Conservation (phyloP, 2,797 vertebrate species). For the Channa striata region DNA sequence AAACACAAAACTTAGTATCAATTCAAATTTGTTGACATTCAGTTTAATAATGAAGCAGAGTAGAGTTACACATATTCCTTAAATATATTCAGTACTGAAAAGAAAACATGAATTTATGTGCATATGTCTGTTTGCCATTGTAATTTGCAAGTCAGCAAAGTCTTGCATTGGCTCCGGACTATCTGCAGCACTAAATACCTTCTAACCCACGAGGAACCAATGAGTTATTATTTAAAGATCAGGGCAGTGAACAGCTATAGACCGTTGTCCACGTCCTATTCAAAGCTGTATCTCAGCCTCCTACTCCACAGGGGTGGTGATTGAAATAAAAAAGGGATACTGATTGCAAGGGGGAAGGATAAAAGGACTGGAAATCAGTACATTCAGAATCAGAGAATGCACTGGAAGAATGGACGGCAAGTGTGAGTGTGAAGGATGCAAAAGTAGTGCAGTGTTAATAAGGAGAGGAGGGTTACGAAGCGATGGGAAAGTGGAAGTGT, state of each 20-base stretch:
- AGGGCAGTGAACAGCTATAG: constrained; percentile 31
- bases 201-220: constrained; percentile 20
- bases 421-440: constrained; percentile 36
- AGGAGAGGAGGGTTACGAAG: not conserved
- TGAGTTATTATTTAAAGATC: constrained; percentile 45
- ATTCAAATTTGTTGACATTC: constrained; percentile 3
- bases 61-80: not conserved
- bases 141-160: constrained; percentile 52
- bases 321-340: constrained; percentile 61
- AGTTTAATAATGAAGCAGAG: not conserved
- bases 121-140: constrained; percentile 18
- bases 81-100: constrained; percentile 1
- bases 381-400: constrained; percentile 71
- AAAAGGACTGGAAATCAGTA: constrained; percentile 70
- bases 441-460: constrained; percentile 29
- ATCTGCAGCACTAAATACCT: constrained; percentile 38
- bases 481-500: constrained; percentile 15
- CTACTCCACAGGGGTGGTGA: constrained; percentile 60
- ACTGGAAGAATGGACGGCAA: constrained; percentile 28
- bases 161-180: constrained; percentile 27
- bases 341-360: constrained; percentile 72
- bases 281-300: constrained; percentile 51
- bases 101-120: constrained; percentile 1
- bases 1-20: not conserved
- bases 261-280: constrained; percentile 34